Percentiles rank a stretch among this genome's conserved stretches.
These are phyloP conservation scores for Piscicola geometra DNA, from an alignment of 2,888 invertebrate species.

Conservation along the genomic window DNA sequence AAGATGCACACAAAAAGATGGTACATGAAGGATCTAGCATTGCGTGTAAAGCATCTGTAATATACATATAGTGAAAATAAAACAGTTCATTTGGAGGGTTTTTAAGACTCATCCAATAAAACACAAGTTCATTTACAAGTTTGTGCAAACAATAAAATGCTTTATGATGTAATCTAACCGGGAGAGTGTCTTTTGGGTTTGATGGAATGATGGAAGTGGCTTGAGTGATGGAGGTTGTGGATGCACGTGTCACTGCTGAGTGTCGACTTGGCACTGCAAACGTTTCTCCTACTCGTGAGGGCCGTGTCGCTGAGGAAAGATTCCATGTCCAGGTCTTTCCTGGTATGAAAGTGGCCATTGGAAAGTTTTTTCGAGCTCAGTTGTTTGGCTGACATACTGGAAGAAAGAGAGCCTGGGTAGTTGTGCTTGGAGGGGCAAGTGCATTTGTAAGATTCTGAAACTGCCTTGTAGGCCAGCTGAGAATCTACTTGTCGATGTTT, in stretches of 20 bases:
- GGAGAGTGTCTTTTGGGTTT: too few relatives aligned
- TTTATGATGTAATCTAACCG: too few relatives aligned
- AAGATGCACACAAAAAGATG: too few relatives aligned
- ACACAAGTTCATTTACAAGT: too few relatives aligned
- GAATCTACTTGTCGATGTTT: not conserved
- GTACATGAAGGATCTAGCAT: too few relatives aligned
- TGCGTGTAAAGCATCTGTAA: too few relatives aligned
- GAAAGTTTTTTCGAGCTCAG: not conserved
- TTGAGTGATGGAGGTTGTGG: conserved; percentile 54
- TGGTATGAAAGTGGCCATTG: not conserved
- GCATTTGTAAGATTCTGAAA: not conserved
- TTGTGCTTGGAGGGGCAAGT: not conserved
- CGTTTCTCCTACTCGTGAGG: not conserved
- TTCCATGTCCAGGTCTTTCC: not conserved
- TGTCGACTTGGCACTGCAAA: not conserved
- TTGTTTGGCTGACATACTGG: conserved; percentile 1
- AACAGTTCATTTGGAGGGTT: too few relatives aligned
- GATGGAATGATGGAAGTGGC: too few relatives aligned
- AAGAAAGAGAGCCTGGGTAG: not conserved
- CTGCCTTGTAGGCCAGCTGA: not conserved
- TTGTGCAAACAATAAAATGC: too few relatives aligned
- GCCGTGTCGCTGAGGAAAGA: not conserved
- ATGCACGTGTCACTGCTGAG: not conserved
- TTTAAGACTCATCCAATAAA: too few relatives aligned
- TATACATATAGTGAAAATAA: too few relatives aligned